Conservation (phyloP, 2,888 invertebrate genomes). For the Pasiphila rectangulata region DNA sequence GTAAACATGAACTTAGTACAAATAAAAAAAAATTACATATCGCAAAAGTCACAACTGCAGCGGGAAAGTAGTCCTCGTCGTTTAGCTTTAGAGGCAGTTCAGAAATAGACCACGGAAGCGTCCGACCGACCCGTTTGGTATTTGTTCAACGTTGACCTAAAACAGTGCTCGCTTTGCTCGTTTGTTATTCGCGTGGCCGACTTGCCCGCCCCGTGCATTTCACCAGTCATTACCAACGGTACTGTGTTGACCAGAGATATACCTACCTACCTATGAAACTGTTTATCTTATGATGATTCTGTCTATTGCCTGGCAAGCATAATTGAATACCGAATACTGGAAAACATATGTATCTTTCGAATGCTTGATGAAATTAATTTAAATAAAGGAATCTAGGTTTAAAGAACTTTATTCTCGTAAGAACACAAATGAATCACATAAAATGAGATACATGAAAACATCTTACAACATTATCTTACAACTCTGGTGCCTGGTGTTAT, state of each 20-base stretch:
- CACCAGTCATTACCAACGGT: conserved; percentile 36
- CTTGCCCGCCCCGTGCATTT: conserved; percentile 50
- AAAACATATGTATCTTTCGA: no score
- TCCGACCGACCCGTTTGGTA: conserved; percentile 79
- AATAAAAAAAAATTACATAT: conserved; percentile 43
- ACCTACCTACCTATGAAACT: conserved; percentile 3
- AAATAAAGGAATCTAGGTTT: no score
- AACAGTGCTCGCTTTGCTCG: conserved; percentile 78
- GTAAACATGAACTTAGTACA: no score
- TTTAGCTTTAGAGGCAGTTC: conserved; percentile 71
- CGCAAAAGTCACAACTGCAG: conserved; percentile 61
- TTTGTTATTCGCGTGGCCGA: conserved; percentile 74
- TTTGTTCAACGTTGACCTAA: conserved; percentile 81
- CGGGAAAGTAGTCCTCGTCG: conserved; percentile 58
- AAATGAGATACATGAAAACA: no score
- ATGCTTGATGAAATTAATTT: no score
- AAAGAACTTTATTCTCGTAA: no score
- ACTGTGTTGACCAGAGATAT: conserved; percentile 28
- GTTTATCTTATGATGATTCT: no score
- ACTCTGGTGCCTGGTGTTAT: no score
- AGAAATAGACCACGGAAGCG: conserved; percentile 80
- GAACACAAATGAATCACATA: no score
- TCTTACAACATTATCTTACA: no score
- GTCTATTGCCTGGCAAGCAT: no score
- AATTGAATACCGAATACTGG: no score